Evolutionary conservation across 1,140 invertebrate species (phyloP).

Genomic region (Druon quercuslanigerum): DNA sequence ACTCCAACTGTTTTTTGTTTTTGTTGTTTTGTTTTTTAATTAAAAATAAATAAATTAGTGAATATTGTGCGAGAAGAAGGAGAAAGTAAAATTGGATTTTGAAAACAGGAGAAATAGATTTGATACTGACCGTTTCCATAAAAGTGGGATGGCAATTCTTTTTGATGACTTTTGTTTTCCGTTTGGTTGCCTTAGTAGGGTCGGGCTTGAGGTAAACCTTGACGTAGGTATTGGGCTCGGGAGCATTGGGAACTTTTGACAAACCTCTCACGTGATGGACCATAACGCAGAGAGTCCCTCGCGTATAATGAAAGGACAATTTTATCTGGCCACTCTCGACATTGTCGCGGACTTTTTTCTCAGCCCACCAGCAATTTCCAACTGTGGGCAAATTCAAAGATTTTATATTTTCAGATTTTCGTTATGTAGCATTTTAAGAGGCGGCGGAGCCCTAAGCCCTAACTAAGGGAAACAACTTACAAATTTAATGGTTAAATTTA

Average conservation of each 20-base stretch:
- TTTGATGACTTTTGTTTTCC: conserved; percentile 95
- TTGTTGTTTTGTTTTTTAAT: conserved; percentile 26
- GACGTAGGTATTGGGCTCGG: conserved; percentile 93
- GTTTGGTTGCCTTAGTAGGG: conserved; percentile 91
- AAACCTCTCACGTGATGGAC: conserved; percentile 92
- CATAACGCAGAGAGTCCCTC: conserved; percentile 88
- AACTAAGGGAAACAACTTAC: too few species aligned
- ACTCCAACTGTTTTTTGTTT: conserved; percentile 83
- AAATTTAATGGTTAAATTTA: too few species aligned
- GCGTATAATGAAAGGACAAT: conserved; percentile 88
- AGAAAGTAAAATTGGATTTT: not conserved
- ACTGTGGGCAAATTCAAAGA: conserved; percentile 58
- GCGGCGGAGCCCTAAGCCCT: too few species aligned
- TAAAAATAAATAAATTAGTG: conserved; percentile 21
- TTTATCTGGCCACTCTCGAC: conserved; percentile 82
- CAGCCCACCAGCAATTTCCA: conserved; percentile 73
- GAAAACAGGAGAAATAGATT: conserved; percentile 36
- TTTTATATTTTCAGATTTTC: not conserved
- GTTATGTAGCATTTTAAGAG: too few species aligned
- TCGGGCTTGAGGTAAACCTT: conserved; percentile 95
- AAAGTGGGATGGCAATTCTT: conserved; percentile 96
- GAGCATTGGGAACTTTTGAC: conserved; percentile 82
- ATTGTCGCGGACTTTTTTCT: conserved; percentile 68
- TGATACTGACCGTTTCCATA: conserved; percentile 92
- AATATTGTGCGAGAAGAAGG: not conserved